Conservation (phyloP, 2,888 invertebrate species). For the Leucophenga montana region DNA sequence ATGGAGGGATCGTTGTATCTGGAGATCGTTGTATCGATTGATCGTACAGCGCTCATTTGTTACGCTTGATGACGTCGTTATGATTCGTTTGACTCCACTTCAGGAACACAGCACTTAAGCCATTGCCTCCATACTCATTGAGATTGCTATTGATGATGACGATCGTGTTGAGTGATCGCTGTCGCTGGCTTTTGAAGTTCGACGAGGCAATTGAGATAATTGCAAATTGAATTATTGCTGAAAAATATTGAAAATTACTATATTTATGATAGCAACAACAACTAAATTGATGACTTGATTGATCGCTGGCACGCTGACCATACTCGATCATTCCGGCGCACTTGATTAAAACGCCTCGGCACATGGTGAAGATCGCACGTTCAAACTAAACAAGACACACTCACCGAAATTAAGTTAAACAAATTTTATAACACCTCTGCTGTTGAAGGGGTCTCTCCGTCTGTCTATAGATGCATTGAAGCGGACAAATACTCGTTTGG, state of each 20-base stretch:
- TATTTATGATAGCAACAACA: constrained; percentile 62
- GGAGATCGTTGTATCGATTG: too few relatives aligned
- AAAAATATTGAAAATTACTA: constrained; percentile 66
- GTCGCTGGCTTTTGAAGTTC: constrained; percentile 44
- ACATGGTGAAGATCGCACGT: too few relatives aligned
- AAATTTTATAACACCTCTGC: constrained; percentile 71
- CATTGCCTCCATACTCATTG: too few relatives aligned
- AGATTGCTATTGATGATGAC: background rate
- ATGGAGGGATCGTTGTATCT: too few relatives aligned
- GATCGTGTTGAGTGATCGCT: constrained; percentile 35
- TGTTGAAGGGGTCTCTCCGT: constrained; percentile 35
- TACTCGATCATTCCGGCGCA: background rate
- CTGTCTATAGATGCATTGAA: constrained; percentile 15
- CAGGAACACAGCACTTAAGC: too few relatives aligned
- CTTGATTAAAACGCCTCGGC: constrained; percentile 10
- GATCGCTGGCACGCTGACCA: constrained; percentile 44
- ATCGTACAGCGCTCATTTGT: constrained; percentile 54
- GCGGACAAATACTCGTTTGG: constrained; percentile 39
- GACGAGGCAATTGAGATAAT: constrained; percentile 63
- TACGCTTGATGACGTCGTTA: constrained; percentile 55
- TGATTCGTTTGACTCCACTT: background rate
- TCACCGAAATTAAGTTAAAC: constrained; percentile 68
- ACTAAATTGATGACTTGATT: constrained; percentile 66
- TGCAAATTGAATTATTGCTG: constrained; percentile 65
- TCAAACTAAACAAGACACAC: constrained; percentile 47